Base-by-base conservation (phyloP, 2,888 invertebrate genomes). In the Gortyna flavago region DNA sequence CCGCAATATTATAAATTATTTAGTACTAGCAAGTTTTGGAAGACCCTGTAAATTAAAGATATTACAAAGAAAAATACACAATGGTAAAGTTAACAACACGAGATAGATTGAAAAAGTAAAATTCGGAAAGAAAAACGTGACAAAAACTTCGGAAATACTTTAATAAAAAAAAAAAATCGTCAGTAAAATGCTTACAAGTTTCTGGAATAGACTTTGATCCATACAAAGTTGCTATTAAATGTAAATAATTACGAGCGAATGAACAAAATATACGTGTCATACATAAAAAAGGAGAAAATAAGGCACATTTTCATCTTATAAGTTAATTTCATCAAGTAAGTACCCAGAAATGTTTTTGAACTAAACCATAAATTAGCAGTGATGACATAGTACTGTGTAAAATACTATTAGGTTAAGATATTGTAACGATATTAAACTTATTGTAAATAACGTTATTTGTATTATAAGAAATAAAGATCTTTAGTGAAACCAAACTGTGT, bases 381-480 rank as follows among this genome's bases (percentile, higher is more conserved):
- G 78, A 84, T 81, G 79, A 86, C 69, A 77, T 81, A 87, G 77
- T 85, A 88, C 83, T 87, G 79, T 89, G 81, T 88, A 89, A 89
- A 84, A 88, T 87, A 89, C 87, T 87, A 87, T 80, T 90, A 90
- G 84, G 71, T 77, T 90, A 88, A 89, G 88, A 83, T 89, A 87
- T 86, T 91, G 91, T 91, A 88, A 88, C 89, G 88, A 90, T 91
- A 90, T 90, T 90, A 92, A 92, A 93, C 91, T 92, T 91, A 92
- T 90, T 96, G 96, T 96, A 96, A 93, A 96, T 96, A 96, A 94
- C 92, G 95, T 96, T 95, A 96, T 95, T 94, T 95, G 95, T 96
- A 95, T 93, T 94, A 93, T 96, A 96, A 95, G 93, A 93, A 94
- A 93, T 94, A 95, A 96, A 96, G 93, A 95, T 93, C 94, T 93